phyloP scores from a whole-genome alignment of 2,113 vertebrate species.

The Pygoscelis adeliae region DNA sequence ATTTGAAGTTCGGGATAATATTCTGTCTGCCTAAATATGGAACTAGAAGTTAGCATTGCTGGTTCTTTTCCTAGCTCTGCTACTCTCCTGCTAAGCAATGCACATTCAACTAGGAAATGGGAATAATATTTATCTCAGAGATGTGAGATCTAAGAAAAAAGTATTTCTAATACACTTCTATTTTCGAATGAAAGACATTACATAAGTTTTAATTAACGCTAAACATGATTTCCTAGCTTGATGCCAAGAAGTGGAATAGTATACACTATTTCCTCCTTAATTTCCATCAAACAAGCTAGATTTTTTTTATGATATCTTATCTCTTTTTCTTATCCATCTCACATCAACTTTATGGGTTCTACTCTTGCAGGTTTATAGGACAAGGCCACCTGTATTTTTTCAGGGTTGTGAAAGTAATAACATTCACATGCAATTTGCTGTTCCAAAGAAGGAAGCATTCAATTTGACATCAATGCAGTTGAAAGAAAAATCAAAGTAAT shows the following conservation, averaged over 20 bases:
- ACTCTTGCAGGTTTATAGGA: neutral
- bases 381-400: neutral
- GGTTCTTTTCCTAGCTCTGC: neutral
- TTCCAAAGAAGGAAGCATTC: neutral
- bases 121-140: neutral
- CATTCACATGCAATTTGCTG: neutral
- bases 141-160: neutral
- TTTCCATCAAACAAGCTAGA: neutral
- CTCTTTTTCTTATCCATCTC: neutral
- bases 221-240: neutral
- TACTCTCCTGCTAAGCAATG: neutral
- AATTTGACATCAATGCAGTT: neutral
- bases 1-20: neutral
- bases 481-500: slow-evolving; percentile 24
- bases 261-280: neutral
- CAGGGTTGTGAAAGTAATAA: neutral
- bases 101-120: neutral
- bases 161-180: neutral
- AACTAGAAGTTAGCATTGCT: neutral
- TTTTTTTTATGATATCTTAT: neutral
- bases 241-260: neutral
- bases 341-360: neutral
- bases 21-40: neutral
- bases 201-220: neutral
- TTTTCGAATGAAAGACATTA: neutral